phyloP scores from a whole-genome alignment of 2,888 invertebrate genomes.

The Lysandra coridon region DNA sequence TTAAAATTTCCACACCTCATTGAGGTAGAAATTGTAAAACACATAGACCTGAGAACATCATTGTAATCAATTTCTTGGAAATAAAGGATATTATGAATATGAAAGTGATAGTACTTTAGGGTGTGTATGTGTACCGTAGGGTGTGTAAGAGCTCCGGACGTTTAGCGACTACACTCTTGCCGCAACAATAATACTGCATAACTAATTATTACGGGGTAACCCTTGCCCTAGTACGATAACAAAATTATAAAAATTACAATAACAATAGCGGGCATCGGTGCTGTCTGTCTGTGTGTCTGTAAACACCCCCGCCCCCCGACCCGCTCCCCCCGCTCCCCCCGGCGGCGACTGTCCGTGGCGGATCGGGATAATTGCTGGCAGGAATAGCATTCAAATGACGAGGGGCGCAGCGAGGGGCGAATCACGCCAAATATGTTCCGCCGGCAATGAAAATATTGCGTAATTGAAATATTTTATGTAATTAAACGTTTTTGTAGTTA shows the following conservation, averaged over 20 bases:
- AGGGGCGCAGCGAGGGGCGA: constrained; percentile 8
- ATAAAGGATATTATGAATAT: no score
- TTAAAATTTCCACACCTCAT: no score
- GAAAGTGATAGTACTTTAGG: no score
- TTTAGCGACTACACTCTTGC: background rate
- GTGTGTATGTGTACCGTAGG: no score
- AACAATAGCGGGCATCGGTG: background rate
- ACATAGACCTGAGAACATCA: no score
- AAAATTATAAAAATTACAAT: constrained; percentile 9
- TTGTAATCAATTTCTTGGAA: no score
- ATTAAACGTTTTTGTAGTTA: background rate
- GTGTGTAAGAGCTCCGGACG: no score
- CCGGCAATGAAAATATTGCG: background rate
- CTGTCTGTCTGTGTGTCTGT: constrained; percentile 8
- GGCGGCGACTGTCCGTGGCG: constrained; percentile 19
- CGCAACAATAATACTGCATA: background rate
- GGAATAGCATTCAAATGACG: constrained; percentile 27
- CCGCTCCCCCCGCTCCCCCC: background rate
- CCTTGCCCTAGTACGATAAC: background rate
- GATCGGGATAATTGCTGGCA: constrained; percentile 21
- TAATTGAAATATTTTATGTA: background rate
- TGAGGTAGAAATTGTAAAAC: no score
- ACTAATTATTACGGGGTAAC: background rate
- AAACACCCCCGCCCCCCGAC: background rate
- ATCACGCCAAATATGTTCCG: background rate